A percentile compares a stretch with the other conserved stretches of the same genome.
phyloP scores from a whole-genome alignment of 2,113 vertebrate species.

The Vulpes ferrilata region DNA sequence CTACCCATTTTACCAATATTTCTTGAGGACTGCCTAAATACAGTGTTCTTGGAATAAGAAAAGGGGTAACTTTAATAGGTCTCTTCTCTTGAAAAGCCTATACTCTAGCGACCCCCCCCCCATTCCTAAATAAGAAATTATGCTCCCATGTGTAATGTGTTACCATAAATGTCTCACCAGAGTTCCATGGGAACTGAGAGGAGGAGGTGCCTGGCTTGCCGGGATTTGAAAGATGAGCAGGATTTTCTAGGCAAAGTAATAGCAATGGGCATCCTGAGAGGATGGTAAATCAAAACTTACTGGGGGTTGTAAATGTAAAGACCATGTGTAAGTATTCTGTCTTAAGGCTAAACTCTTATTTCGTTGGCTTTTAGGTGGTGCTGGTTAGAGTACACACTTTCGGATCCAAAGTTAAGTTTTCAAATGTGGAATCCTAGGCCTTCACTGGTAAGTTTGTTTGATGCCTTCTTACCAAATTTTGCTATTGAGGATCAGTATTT shows the following conservation, averaged over 20 bases:
- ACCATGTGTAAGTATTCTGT: background rate
- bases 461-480: slow-evolving; percentile 36
- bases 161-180: background rate
- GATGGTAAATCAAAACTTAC: slow-evolving; percentile 10
- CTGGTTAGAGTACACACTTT: slow-evolving; percentile 57
- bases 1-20: background rate
- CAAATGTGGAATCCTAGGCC: slow-evolving; percentile 74
- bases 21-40: slow-evolving; percentile 7
- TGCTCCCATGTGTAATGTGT: background rate
- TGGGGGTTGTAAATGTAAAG: background rate
- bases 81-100: background rate
- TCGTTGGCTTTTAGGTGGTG: slow-evolving; percentile 79
- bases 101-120: background rate
- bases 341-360: slow-evolving; percentile 57
- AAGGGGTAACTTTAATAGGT: background rate
- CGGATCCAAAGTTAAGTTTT: slow-evolving; percentile 52
- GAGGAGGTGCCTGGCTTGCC: background rate
- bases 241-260: slow-evolving; percentile 20
- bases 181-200: background rate
- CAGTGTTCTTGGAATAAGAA: background rate
- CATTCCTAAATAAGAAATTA: slow-evolving; percentile 40
- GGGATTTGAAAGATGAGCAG: background rate
- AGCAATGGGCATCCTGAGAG: background rate
- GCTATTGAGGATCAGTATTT: background rate
- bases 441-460: slow-evolving; percentile 77